A percentile compares a stretch with the other conserved stretches of the same genome.
phyloP scores from a whole-genome alignment of 2,888 invertebrate genomes.

The Meteorus cinctellus region DNA sequence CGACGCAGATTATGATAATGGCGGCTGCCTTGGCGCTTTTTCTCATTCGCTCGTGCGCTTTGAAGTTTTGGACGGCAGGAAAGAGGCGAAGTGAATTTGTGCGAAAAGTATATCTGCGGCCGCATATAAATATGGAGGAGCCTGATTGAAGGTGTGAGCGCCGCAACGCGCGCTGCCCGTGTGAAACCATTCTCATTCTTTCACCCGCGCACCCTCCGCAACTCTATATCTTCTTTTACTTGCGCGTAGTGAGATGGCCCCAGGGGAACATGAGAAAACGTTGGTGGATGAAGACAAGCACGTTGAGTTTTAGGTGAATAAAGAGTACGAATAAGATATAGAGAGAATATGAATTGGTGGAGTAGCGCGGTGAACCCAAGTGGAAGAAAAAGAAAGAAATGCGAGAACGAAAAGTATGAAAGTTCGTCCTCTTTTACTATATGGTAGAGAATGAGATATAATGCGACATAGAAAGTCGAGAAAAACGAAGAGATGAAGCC shows the following conservation, averaged over 20 bases:
- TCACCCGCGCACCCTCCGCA: background rate
- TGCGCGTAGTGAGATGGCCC: background rate
- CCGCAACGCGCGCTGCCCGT: constrained; percentile 8
- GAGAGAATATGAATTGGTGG: constrained; percentile 43
- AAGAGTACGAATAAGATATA: constrained; percentile 29
- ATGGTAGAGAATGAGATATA: constrained; percentile 19
- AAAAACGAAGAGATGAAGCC: background rate
- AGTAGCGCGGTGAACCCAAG: constrained; percentile 42
- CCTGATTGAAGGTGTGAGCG: constrained; percentile 59
- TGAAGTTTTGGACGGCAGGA: constrained; percentile 55
- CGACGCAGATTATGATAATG: constrained; percentile 66
- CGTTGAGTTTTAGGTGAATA: constrained; percentile 12
- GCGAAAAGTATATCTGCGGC: constrained; percentile 49
- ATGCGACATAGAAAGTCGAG: constrained; percentile 24
- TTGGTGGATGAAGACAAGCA: constrained; percentile 9
- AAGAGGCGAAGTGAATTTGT: constrained; percentile 57
- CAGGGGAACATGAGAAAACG: background rate
- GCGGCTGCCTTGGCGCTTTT: constrained; percentile 2
- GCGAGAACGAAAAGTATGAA: constrained; percentile 40
- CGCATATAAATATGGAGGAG: constrained; percentile 65
- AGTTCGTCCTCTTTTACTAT: constrained; percentile 25
- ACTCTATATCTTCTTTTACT: constrained; percentile 10
- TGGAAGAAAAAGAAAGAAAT: constrained; percentile 36
- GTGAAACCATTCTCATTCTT: constrained; percentile 15
- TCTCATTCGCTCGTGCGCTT: constrained; percentile 56